Evolutionary conservation across 2,888 invertebrate species (phyloP).

Genomic region (Ornithoptera alexandrae): DNA sequence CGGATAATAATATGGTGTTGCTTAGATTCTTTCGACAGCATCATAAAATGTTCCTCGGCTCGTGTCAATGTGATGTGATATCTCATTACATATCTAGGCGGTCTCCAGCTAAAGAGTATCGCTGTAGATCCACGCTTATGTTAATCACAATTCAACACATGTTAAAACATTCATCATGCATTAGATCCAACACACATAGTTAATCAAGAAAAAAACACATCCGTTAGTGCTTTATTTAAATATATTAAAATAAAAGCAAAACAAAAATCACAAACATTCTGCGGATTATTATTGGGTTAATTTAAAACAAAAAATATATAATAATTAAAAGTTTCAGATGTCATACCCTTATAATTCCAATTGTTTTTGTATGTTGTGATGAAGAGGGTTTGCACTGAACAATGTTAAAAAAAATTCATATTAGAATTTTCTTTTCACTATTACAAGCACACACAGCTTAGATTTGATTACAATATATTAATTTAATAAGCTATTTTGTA

Average conservation of each 20-base stretch:
- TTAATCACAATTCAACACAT: not conserved
- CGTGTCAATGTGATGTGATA: not conserved
- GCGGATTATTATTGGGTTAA: not conserved
- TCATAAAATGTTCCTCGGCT: not conserved
- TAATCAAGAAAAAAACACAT: not conserved
- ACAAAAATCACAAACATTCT: constrained; percentile 1
- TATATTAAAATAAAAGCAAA: not conserved
- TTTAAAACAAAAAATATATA: not conserved
- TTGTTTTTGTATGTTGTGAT: constrained; percentile 11
- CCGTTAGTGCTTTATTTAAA: not conserved
- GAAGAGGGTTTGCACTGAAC: constrained; percentile 21
- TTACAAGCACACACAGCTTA: not conserved
- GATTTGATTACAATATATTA: not conserved
- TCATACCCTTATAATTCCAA: constrained; percentile 26
- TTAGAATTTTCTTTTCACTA: constrained; percentile 1
- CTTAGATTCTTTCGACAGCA: not conserved
- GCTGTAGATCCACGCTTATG: not conserved
- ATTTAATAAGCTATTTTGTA: not conserved
- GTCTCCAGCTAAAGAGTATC: not conserved
- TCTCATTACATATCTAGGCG: not conserved
- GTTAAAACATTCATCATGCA: constrained; percentile 1
- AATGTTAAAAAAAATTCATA: constrained; percentile 21
- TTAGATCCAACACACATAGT: not conserved
- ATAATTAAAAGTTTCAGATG: not conserved
- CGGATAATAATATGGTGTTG: not conserved